Evolutionary conservation across 2,113 vertebrate species (phyloP).

Genomic region (Phoxinus phoxinus): DNA sequence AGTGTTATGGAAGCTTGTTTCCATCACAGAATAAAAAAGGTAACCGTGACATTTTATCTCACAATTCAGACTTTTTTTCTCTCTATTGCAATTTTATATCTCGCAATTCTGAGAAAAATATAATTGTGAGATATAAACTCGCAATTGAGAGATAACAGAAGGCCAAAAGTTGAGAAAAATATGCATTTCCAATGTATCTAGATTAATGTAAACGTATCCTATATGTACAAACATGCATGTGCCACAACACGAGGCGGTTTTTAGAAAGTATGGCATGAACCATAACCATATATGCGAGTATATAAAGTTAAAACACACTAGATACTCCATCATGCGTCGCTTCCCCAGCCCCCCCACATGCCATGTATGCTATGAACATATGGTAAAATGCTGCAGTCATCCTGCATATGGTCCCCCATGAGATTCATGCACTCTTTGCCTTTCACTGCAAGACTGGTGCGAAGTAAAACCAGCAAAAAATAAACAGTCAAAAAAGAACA

Average conservation of each 20-base stretch:
- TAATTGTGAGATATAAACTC: too few relatives aligned
- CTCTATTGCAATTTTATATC: too few relatives aligned
- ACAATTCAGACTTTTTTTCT: too few relatives aligned
- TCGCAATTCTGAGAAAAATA: too few relatives aligned
- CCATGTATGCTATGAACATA: constrained; percentile 47
- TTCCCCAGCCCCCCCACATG: constrained; percentile 25
- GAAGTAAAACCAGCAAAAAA: constrained; percentile 21
- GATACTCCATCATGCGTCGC: constrained; percentile 1
- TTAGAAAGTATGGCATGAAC: neutral
- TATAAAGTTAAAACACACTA: neutral
- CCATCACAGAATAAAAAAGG: too few relatives aligned
- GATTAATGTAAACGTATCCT: too few relatives aligned
- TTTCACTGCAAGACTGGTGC: constrained; percentile 9
- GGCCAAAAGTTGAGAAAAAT: too few relatives aligned
- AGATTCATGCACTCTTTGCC: constrained; percentile 37
- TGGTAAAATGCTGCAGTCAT: constrained; percentile 48
- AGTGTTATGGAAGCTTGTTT: too few relatives aligned
- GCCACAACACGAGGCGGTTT: neutral
- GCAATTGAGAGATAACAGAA: too few relatives aligned
- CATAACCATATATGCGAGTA: neutral
- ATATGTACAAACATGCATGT: neutral
- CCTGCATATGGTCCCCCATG: constrained; percentile 47
- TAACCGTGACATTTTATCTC: too few relatives aligned
- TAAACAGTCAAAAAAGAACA: constrained; percentile 8
- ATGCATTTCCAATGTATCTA: too few relatives aligned